A percentile compares a stretch with the other conserved stretches of the same genome.
These are phyloP conservation scores for Dendrolimus pini DNA, from an alignment of 2,888 invertebrate species.

Conservation along the genomic window DNA sequence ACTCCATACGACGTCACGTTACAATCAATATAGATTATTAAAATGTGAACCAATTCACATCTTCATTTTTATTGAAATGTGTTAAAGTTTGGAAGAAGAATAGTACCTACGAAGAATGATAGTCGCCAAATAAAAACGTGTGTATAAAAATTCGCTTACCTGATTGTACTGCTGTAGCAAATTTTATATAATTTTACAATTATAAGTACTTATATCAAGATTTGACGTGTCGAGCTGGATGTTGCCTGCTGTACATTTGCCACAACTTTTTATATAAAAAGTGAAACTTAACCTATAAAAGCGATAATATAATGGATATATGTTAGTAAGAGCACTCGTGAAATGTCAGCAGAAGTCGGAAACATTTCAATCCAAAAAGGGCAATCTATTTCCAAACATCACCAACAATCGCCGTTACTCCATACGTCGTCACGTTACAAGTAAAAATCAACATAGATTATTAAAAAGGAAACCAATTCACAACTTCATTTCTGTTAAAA, in stretches of 20 bases:
- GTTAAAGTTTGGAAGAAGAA: no score
- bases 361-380: slow-evolving; percentile 20
- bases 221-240: no score
- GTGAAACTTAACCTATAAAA: not conserved
- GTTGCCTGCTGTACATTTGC: no score
- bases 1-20: not conserved
- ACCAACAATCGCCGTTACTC: not conserved
- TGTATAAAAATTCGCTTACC: no score
- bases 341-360: slow-evolving; percentile 23
- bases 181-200: no score
- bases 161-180: no score
- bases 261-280: not conserved
- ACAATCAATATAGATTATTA: not conserved
- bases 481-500: not conserved
- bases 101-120: no score
- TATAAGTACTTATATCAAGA: no score
- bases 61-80: not conserved
- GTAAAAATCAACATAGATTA: not conserved
- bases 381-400: not conserved
- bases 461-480: not conserved
- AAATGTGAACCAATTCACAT: not conserved
- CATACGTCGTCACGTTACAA: not conserved
- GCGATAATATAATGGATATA: slow-evolving; percentile 4
- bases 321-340: slow-evolving; percentile 7
- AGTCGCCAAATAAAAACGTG: no score